phyloP scores from a whole-genome alignment of 2,888 invertebrate species.

The Campoplex nolae region DNA sequence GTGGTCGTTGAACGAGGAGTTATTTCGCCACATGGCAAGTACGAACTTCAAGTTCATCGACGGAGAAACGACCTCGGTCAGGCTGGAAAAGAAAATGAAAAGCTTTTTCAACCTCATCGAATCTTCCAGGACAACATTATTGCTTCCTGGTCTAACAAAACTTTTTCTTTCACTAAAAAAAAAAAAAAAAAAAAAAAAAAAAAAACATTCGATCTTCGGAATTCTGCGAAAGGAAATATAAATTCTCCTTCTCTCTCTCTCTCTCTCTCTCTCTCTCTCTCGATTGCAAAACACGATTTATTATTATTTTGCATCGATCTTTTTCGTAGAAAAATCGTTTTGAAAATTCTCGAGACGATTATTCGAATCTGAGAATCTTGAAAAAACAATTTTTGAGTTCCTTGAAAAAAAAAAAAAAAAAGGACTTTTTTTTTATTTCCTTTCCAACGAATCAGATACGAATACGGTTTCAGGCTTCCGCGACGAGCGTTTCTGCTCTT shows the following conservation, averaged over 20 bases:
- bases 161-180: not conserved
- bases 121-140: not conserved
- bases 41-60: conserved; percentile 55
- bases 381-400: not conserved
- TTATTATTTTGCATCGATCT: not conserved
- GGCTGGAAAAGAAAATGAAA: conserved; percentile 11
- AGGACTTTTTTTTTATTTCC: not conserved
- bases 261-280: no score
- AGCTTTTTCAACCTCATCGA: conserved; percentile 16
- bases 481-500: not conserved
- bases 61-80: conserved; percentile 46
- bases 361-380: not conserved
- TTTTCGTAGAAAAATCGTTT: not conserved
- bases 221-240: not conserved
- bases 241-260: not conserved
- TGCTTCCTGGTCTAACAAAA: not conserved
- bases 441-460: not conserved
- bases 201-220: not conserved
- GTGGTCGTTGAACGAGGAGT: conserved; percentile 44
- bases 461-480: not conserved
- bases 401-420: not conserved
- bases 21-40: conserved; percentile 9
- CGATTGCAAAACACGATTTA: not conserved
- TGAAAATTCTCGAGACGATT: not conserved
- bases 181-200: conserved; percentile 3